Percentiles rank a stretch among this genome's conserved stretches.
Conservation (phyloP, 2,797 vertebrate genomes). For the Dromococcyx pavoninus region DNA sequence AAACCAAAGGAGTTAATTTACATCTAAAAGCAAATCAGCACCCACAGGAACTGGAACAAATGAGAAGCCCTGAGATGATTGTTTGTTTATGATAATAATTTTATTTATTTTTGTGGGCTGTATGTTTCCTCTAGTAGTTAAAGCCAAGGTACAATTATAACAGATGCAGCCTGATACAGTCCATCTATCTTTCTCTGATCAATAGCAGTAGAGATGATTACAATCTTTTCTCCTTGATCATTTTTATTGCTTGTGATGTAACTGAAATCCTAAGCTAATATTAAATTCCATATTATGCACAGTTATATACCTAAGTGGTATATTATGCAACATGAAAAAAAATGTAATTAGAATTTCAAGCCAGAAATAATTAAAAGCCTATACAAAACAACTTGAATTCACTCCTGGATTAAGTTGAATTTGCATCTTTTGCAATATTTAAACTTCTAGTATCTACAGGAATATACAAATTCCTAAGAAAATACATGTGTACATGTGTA, state of each 20-base stretch:
- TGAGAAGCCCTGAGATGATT: not conserved
- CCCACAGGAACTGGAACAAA: not conserved
- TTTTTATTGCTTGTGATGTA: constrained; percentile 2
- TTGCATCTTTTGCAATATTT: not conserved
- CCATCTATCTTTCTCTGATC: not conserved
- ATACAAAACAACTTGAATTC: not conserved
- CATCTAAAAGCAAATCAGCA: not conserved
- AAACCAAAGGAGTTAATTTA: constrained; percentile 10
- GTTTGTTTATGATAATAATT: constrained; percentile 31
- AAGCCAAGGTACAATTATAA: not conserved
- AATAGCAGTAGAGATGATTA: not conserved
- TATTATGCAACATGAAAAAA: not conserved
- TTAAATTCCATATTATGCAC: not conserved
- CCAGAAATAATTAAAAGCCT: not conserved
- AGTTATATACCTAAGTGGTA: not conserved
- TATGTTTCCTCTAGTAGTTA: not conserved
- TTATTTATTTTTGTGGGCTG: not conserved
- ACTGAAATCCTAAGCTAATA: not conserved
- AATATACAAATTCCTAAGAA: not conserved
- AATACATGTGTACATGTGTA: not conserved
- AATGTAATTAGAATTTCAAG: not conserved
- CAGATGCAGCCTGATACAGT: not conserved
- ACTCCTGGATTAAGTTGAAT: not conserved
- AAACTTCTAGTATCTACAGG: not conserved
- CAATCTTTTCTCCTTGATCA: not conserved